Conservation (phyloP, 2,797 vertebrate genomes). For the Nyctalus aviator region DNA sequence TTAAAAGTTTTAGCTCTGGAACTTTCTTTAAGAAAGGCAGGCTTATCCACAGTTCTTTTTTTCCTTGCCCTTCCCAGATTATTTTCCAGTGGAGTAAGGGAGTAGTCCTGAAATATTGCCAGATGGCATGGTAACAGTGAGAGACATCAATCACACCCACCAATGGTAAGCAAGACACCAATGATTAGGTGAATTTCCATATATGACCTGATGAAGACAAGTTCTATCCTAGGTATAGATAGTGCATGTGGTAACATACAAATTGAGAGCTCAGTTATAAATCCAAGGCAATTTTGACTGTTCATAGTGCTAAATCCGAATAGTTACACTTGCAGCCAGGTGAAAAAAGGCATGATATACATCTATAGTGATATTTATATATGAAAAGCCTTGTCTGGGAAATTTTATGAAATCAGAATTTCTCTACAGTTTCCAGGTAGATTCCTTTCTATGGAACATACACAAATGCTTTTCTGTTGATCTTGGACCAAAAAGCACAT, state of each 20-base stretch:
- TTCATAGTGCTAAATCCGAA: conserved; percentile 49
- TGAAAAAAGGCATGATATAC: background rate
- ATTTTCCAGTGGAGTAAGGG: conserved; percentile 35
- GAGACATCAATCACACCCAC: background rate
- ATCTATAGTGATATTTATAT: background rate
- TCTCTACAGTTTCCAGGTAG: conserved; percentile 38
- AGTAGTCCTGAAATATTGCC: background rate
- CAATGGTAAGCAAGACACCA: background rate
- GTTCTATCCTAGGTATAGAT: background rate
- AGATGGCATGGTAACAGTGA: rapidly evolving
- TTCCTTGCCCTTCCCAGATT: background rate
- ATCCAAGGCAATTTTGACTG: background rate
- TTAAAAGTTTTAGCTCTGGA: background rate
- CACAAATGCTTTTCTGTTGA: conserved; percentile 24
- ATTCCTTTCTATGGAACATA: conserved; percentile 48
- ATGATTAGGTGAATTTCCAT: conserved; percentile 33
- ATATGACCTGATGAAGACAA: conserved; percentile 5
- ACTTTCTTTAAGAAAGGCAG: conserved; percentile 34
- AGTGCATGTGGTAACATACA: background rate
- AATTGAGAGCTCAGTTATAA: background rate
- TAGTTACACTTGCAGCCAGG: background rate
- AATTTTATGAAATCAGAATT: conserved; percentile 38
- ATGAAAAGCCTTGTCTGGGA: background rate
- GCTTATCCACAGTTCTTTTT: background rate
- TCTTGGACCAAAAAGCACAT: conserved; percentile 57